A percentile compares a stretch with the other conserved stretches of the same genome.
Conservation (phyloP, 2,797 vertebrate species). For the Cyprinella venusta region DNA sequence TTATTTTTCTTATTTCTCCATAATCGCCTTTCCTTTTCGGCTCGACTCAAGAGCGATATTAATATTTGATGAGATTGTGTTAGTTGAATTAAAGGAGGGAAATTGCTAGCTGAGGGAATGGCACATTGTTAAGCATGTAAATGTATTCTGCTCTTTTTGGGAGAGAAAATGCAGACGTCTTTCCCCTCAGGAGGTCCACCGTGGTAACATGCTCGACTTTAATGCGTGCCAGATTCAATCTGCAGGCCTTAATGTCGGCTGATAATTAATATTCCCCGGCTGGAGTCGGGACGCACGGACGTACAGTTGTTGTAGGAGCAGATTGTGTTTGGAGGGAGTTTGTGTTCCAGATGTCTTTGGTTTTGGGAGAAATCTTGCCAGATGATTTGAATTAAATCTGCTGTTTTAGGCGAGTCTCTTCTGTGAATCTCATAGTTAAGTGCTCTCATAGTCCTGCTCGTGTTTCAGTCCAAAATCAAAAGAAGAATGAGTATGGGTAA, state of each 20-base stretch:
- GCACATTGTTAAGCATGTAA: slow-evolving; percentile 70
- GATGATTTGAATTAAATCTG: background rate
- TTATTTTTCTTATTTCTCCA: slow-evolving; percentile 17
- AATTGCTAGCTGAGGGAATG: slow-evolving; percentile 63
- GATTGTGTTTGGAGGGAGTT: slow-evolving; percentile 8
- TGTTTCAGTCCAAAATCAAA: background rate
- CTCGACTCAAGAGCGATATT: slow-evolving; percentile 62
- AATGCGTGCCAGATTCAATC: slow-evolving; percentile 63
- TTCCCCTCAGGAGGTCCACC: slow-evolving; percentile 61
- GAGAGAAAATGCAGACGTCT: slow-evolving; percentile 54
- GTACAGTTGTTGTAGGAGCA: slow-evolving; percentile 16
- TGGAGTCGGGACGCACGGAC: slow-evolving; percentile 41
- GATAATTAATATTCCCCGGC: slow-evolving; percentile 61
- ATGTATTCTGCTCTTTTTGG: slow-evolving; percentile 64
- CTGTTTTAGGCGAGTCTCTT: background rate
- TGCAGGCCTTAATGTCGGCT: slow-evolving; percentile 59
- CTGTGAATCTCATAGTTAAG: background rate
- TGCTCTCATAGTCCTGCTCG: background rate
- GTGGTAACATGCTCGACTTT: slow-evolving; percentile 59
- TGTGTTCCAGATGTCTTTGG: slow-evolving; percentile 10
- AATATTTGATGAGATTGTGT: slow-evolving; percentile 74
- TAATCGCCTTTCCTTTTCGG: slow-evolving; percentile 30
- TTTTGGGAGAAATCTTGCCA: background rate
- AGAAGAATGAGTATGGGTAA: no score
- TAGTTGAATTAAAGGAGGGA: slow-evolving; percentile 69